phyloP scores from a whole-genome alignment of 2,888 invertebrate species.

The Yponomeuta malinellus region DNA sequence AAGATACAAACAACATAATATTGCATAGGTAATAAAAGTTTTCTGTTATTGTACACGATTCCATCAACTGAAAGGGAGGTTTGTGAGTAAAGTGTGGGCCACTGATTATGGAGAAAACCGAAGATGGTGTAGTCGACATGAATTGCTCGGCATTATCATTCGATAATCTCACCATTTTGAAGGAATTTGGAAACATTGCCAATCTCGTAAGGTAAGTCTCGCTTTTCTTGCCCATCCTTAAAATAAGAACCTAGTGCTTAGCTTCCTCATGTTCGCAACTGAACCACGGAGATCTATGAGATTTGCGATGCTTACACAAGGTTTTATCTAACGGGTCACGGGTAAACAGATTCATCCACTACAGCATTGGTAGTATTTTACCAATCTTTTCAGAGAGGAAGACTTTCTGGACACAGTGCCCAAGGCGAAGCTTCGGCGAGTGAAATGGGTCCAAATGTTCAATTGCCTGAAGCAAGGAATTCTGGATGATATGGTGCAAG shows the following conservation, averaged over 20 bases:
- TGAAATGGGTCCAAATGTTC: slow-evolving; percentile 67
- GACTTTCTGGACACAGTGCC: slow-evolving; percentile 64
- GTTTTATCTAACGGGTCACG: no score
- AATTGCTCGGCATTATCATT: slow-evolving; percentile 42
- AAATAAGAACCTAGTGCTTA: neutral
- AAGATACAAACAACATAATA: no score
- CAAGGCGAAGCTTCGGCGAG: slow-evolving; percentile 51
- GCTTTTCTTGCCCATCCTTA: neutral
- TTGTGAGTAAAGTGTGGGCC: no score
- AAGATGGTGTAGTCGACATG: slow-evolving; percentile 12
- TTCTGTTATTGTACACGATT: no score
- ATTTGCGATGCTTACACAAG: no score
- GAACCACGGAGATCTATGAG: no score
- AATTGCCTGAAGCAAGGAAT: slow-evolving; percentile 60
- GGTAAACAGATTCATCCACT: no score
- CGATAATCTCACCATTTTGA: slow-evolving; percentile 58
- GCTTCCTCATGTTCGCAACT: no score
- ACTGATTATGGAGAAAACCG: slow-evolving; percentile 3
- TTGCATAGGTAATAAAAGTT: no score
- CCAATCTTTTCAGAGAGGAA: slow-evolving; percentile 44
- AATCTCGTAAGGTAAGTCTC: slow-evolving; percentile 51
- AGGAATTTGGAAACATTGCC: slow-evolving; percentile 60
- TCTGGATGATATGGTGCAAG: slow-evolving; percentile 58
- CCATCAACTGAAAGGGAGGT: no score
- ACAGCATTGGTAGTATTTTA: no score